A percentile compares a stretch with the other conserved stretches of the same genome.
Evolutionary conservation across 1,140 invertebrate genomes (phyloP).

Genomic region (Stenopsyche tienmushanensis): DNA sequence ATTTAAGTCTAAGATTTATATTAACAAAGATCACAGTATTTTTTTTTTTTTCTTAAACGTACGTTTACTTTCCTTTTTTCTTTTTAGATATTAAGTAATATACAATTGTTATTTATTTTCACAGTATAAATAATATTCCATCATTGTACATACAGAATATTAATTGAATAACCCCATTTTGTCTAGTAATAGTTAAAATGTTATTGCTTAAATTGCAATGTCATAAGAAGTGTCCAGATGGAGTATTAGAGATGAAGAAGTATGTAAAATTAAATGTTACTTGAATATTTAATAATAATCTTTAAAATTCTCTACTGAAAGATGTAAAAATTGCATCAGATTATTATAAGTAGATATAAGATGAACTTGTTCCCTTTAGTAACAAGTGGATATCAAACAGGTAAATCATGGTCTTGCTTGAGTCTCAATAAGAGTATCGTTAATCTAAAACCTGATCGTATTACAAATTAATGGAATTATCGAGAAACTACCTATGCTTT

Average conservation of each 20-base stretch:
- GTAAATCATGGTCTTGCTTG: constrained; percentile 14
- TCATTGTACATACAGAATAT: constrained; percentile 41
- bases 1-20: constrained; percentile 1
- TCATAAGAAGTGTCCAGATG: constrained; percentile 28
- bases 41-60: constrained; percentile 14
- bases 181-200: constrained; percentile 34
- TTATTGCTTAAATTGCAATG: constrained; percentile 22
- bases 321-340: constrained; percentile 19
- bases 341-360: constrained; percentile 37
- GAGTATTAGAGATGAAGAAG: constrained; percentile 12
- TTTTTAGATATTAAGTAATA: background rate
- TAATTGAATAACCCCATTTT: constrained; percentile 38
- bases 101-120: background rate
- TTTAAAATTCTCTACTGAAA: constrained; percentile 30
- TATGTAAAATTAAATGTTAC: constrained; percentile 28
- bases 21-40: constrained; percentile 4
- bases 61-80: constrained; percentile 6
- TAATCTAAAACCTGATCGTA: no score
- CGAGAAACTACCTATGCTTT: no score
- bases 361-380: constrained; percentile 22
- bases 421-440: no score
- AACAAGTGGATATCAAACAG: constrained; percentile 16
- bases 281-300: constrained; percentile 31
- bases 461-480: no score
- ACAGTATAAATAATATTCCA: constrained; percentile 32